Evolutionary conservation across 2,888 invertebrate species (phyloP), one percentile per base, ranked within the genome.

Genomic region (Carabus problematicus): DNA sequence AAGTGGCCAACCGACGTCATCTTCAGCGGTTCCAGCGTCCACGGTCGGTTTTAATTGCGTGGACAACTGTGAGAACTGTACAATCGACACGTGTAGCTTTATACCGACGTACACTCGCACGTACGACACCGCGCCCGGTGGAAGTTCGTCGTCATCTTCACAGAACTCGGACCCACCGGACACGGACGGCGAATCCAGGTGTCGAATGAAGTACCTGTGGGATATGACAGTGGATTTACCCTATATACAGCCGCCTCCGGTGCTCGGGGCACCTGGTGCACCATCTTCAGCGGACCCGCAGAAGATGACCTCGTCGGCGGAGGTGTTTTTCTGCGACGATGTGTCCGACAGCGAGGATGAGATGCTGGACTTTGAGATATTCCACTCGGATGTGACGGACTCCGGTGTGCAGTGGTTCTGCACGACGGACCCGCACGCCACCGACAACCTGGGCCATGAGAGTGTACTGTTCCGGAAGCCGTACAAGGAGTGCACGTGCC

Each of bases 401-500:
- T n/a, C 42, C 0, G 69, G 69, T 0, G 45, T 69, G 0, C 55
- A 55, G 40, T 69, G 69, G 69, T 69, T 69, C 45, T 8, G 54
- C n/a, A 54, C 55, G 1, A 54, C 69, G 0, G 45, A 43, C 12
- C 69, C 69, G 2, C 18, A 54, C 9, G 47, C 45, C 4, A 29
- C 14, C 0, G 62, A 69, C 14, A 42, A 41, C 8, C 8, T 18
- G 11, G 69, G 69, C 1, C 40, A 61, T n/a, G 54, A 79, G 78
- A 75, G 74, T 80, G 3, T 73, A 80, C 72, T 80, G 56, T 80
- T 79, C 66, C 58, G 73, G 64, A 76, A 78, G 72, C 79, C 79
- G 7, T 80, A 80, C 71, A 74, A 74, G 0, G 73, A 75, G 4
- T 80, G 80, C 70, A 73, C 71, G n/a, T 80, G 80, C 71, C 29